A percentile compares a stretch with the other conserved stretches of the same genome.
These are phyloP conservation scores for Euclidia mi DNA, from an alignment of 2,888 invertebrate species.

Conservation along the genomic window DNA sequence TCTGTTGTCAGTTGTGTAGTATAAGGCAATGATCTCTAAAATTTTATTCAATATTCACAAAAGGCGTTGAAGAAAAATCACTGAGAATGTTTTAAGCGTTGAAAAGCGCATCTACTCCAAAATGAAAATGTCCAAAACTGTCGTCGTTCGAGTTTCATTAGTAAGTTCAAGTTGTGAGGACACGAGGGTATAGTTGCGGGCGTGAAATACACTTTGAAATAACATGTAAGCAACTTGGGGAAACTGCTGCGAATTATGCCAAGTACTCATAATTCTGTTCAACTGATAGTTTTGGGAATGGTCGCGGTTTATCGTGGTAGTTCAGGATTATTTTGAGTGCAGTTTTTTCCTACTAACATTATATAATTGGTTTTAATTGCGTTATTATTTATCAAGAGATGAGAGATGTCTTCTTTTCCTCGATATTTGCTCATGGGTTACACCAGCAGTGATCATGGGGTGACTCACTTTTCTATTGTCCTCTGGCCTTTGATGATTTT, in stretches of 20 bases:
- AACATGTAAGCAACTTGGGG: conserved; percentile 58
- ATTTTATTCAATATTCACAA: too few relatives aligned
- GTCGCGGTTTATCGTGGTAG: conserved; percentile 6
- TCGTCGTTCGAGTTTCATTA: conserved; percentile 32
- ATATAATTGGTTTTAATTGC: too few relatives aligned
- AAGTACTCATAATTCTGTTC: conserved; percentile 53
- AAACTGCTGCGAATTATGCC: conserved; percentile 64
- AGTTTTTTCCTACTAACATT: too few relatives aligned
- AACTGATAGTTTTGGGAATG: conserved; percentile 21
- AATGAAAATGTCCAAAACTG: background rate
- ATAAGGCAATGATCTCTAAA: background rate
- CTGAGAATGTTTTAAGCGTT: too few relatives aligned
- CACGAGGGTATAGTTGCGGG: conserved; percentile 51
- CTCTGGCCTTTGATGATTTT: too few relatives aligned
- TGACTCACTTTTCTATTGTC: too few relatives aligned
- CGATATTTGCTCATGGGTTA: too few relatives aligned
- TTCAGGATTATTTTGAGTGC: background rate
- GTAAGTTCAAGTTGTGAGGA: conserved; percentile 33
- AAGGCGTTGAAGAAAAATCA: too few relatives aligned
- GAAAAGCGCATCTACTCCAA: background rate
- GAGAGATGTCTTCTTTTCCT: too few relatives aligned
- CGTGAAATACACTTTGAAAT: conserved; percentile 60
- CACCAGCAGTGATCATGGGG: too few relatives aligned
- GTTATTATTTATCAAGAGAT: too few relatives aligned
- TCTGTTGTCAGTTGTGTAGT: too few relatives aligned